Evolutionary conservation across 1,140 invertebrate genomes (phyloP).

Genomic region (Heliothis subflexa): DNA sequence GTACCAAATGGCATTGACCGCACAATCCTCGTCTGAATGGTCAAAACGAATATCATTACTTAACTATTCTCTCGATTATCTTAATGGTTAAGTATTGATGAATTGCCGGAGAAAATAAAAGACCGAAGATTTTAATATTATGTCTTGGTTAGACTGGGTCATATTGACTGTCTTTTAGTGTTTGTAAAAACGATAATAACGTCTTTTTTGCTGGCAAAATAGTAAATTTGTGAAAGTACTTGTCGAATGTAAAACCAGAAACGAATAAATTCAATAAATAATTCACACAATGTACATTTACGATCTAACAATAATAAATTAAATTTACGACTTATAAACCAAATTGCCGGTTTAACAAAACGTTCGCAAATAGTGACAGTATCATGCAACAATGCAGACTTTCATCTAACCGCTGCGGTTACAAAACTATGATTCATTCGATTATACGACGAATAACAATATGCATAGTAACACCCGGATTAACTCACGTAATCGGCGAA

Average conservation of each 20-base stretch:
- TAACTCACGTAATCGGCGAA: background rate
- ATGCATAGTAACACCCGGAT: background rate
- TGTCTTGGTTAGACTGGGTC: background rate
- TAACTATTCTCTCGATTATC: constrained; percentile 50
- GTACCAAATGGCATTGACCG: constrained; percentile 70
- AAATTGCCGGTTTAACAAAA: constrained; percentile 8
- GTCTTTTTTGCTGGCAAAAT: background rate
- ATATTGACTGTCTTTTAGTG: too few species aligned
- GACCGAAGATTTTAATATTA: background rate
- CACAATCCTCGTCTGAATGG: constrained; percentile 45
- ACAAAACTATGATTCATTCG: constrained; percentile 36
- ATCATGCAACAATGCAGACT: constrained; percentile 31
- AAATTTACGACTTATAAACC: constrained; percentile 5
- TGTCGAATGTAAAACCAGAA: too few species aligned
- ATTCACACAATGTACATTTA: background rate
- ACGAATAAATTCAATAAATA: background rate
- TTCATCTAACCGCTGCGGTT: constrained; percentile 34
- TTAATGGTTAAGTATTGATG: constrained; percentile 46
- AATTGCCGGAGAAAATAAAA: background rate
- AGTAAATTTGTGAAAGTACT: background rate
- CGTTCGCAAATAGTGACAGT: constrained; percentile 13
- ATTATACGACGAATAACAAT: constrained; percentile 13
- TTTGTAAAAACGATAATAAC: too few species aligned
- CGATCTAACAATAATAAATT: constrained; percentile 12
- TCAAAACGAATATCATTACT: constrained; percentile 54